These are phyloP conservation scores for Falco peregrinus DNA, from an alignment of 2,797 vertebrate species.

Conservation along the genomic window DNA sequence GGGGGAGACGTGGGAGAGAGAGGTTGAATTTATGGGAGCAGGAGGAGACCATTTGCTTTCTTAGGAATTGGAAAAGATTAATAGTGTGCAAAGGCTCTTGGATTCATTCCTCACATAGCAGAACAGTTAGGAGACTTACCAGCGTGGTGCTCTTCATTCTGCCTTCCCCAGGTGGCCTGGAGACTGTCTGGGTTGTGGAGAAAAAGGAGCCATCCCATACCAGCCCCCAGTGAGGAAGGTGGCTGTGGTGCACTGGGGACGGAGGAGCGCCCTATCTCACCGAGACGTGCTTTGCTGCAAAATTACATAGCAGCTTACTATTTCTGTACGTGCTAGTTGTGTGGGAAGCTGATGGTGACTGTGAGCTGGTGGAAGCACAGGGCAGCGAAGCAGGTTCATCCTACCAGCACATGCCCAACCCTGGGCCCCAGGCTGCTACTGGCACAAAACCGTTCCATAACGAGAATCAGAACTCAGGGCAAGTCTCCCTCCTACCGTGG, in stretches of 20 bases:
- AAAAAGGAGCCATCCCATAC: not conserved
- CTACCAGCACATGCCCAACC: not conserved
- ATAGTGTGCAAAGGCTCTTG: slow-evolving; percentile 51
- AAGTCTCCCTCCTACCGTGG: not conserved
- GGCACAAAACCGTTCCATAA: not conserved
- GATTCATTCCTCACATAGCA: slow-evolving; percentile 55
- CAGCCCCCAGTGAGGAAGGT: rapidly evolving
- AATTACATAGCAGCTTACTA: not conserved
- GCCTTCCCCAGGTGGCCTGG: slow-evolving; percentile 29
- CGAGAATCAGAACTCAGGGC: not conserved
- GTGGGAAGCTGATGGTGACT: not conserved
- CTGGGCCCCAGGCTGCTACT: not conserved
- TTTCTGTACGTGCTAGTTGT: not conserved
- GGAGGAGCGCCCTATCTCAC: rapidly evolving
- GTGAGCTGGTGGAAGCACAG: not conserved
- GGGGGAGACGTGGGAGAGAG: not conserved
- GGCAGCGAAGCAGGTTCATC: not conserved
- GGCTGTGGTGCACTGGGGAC: rapidly evolving
- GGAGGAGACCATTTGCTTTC: slow-evolving; percentile 43
- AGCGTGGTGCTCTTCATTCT: not conserved
- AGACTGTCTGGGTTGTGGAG: not conserved
- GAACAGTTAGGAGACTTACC: not conserved
- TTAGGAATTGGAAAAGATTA: slow-evolving; percentile 53
- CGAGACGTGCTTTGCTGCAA: not conserved
- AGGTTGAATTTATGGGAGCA: slow-evolving; percentile 36